These are phyloP conservation scores for Oryzias woworae DNA, from an alignment of 2,113 vertebrate genomes.

Conservation along the genomic window DNA sequence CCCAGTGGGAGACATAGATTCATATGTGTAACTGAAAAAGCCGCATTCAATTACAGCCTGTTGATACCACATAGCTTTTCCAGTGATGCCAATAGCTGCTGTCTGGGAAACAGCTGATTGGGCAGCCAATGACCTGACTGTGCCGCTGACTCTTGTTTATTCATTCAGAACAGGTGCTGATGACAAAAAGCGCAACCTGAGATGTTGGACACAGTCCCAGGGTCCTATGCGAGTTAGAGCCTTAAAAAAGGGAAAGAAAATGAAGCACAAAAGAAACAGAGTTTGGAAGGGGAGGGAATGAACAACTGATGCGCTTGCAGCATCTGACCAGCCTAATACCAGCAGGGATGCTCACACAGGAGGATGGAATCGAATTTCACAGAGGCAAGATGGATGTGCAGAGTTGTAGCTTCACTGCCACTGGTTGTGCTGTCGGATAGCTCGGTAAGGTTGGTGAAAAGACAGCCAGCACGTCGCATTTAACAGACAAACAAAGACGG, in stretches of 20 bases:
- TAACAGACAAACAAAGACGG: slow-evolving; percentile 44
- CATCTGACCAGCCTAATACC: slow-evolving; percentile 43
- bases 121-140: slow-evolving; percentile 45
- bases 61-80: slow-evolving; percentile 45
- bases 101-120: slow-evolving; percentile 50
- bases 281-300: slow-evolving; percentile 4
- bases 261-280: slow-evolving; percentile 6
- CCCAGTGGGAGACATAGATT: slow-evolving; percentile 45
- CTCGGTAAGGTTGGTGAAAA: slow-evolving; percentile 36
- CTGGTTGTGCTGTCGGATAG: slow-evolving; percentile 32
- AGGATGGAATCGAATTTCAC: slow-evolving; percentile 56
- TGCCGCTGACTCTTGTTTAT: slow-evolving; percentile 51
- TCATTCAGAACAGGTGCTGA: slow-evolving; percentile 45
- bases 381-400: slow-evolving; percentile 57
- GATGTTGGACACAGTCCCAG: slow-evolving; percentile 34
- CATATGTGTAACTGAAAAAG: slow-evolving; percentile 58
- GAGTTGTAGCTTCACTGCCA: slow-evolving; percentile 20
- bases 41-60: slow-evolving; percentile 62
- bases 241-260: slow-evolving; percentile 32
- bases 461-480: slow-evolving; percentile 45
- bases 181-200: slow-evolving; percentile 38
- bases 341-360: slow-evolving; percentile 27
- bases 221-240: slow-evolving; percentile 19
- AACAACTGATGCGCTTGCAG: slow-evolving; percentile 43
- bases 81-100: slow-evolving; percentile 52